Evolutionary conservation across 92 coral and sea anemone species (phyloP), one percentile per base, ranked within the genome.

Genomic region (Scolanthus callimorphus): DNA sequence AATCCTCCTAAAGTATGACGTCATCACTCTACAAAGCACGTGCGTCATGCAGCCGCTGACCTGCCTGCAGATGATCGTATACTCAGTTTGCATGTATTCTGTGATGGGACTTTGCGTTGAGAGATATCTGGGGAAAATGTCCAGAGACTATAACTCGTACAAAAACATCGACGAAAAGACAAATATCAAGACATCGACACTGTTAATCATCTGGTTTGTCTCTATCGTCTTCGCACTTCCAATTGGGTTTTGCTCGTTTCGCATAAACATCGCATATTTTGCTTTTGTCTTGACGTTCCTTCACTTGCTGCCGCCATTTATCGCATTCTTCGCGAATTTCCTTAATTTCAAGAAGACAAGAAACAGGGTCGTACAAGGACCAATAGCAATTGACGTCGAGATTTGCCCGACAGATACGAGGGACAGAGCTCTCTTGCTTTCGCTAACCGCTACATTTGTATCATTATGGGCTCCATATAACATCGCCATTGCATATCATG

Each of bases 401-500:
- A 17, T 46, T 13, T 31, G 49, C 10, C 62, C 31, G 20, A 62
- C 62, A 1, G 55, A 54, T 13, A 20, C 44, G 56, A 57, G 38
- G 53, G 55, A 63, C 15, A 31, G 66, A 25, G 60, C 57, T 31
- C 59, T 76, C 11, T 46, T 67, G 31, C 28, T 61, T 39, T 27
- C 68, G 15, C 28, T 65, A 55, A 26, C 52, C 0, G 27, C 38
- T 2, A 65, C 62, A 1, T 44, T 76, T n/a, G 17, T 76, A 15
- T 34, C 67, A 4, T 48, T 61, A 44, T 76, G 83, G 83, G 60
- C 65, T 20, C 76, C 76, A 15, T 76, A 67, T 53, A 64, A 68
- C 28, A 54, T 43, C 23, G 49, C 60, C 20, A 41, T 49, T 54
- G 48, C 45, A 2, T 44, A 43, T 39, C 62, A 51, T 20, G 49